Conservation (phyloP, 1,140 invertebrate genomes). For the Triops longicaudatus region DNA sequence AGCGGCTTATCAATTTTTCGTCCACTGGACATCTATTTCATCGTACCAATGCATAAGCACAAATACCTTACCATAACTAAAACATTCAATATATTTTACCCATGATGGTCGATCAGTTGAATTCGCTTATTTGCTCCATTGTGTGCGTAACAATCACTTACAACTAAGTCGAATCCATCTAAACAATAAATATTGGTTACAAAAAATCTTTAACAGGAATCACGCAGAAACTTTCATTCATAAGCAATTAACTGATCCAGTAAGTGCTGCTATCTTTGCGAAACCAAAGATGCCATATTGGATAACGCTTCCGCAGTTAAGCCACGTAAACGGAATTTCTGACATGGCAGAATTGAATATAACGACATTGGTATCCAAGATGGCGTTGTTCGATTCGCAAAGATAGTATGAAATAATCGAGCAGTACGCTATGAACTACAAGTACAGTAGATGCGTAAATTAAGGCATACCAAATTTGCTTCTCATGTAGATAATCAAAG, state of each 20-base stretch:
- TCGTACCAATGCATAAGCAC: conserved; percentile 26
- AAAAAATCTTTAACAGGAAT: neutral
- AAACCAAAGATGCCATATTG: too few relatives aligned
- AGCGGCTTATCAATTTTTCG: conserved; percentile 83
- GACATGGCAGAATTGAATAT: too few relatives aligned
- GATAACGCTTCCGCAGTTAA: too few relatives aligned
- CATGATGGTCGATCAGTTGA: conserved; percentile 84
- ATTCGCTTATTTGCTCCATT: conserved; percentile 86
- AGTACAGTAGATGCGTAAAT: neutral
- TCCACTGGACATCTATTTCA: conserved; percentile 73
- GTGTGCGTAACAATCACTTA: conserved; percentile 89
- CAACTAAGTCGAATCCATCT: conserved; percentile 93
- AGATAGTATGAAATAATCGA: too few relatives aligned
- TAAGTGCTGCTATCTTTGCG: too few relatives aligned
- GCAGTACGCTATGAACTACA: neutral
- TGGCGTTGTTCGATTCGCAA: too few relatives aligned
- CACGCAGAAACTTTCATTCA: neutral
- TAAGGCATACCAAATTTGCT: conserved; percentile 72
- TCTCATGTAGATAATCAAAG: conserved; percentile 86
- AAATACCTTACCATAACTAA: neutral
- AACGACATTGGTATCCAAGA: too few relatives aligned
- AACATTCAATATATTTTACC: conserved; percentile 46
- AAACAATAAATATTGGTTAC: conserved; percentile 28
- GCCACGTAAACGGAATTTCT: too few relatives aligned
- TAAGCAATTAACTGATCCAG: too few relatives aligned